A percentile compares a stretch with the other conserved stretches of the same genome.
Evolutionary conservation across 2,113 vertebrate species (phyloP).

Genomic region (Mastomys natalensis): DNA sequence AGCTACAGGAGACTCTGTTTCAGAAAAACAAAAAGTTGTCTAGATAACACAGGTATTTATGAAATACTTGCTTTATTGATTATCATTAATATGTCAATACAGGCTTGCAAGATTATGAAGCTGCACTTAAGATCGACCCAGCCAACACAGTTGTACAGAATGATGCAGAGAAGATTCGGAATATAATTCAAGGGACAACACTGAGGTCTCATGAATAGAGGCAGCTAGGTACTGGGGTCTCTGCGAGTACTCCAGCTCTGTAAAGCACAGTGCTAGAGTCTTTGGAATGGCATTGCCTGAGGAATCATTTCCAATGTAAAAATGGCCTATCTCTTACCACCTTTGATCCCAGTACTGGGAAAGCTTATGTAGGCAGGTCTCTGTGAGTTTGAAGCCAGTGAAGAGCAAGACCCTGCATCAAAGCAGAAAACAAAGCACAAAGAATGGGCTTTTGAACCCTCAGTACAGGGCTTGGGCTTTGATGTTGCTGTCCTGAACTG

Average conservation of each 20-base stretch:
- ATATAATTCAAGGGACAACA: conserved; percentile 89
- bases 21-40: not conserved
- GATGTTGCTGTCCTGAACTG: not conserved
- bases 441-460: conserved; percentile 37
- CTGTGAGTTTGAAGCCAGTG: not conserved
- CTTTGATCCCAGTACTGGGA: not conserved
- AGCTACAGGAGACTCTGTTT: not conserved
- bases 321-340: not conserved
- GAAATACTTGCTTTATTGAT: conserved; percentile 50
- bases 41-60: conserved; percentile 43
- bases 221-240: not conserved
- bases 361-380: not conserved
- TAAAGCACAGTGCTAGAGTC: not conserved
- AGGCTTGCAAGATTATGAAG: conserved; percentile 97
- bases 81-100: conserved; percentile 59
- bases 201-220: conserved; percentile 61
- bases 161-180: conserved; percentile 92
- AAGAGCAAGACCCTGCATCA: not conserved
- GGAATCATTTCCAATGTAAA: conserved; percentile 10
- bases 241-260: conserved; percentile 1
- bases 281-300: conserved; percentile 33
- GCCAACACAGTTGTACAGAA: conserved; percentile 87
- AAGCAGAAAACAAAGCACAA: not conserved
- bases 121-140: conserved; percentile 93
- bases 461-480: not conserved